These are phyloP conservation scores for Apteryx mantelli DNA, from an alignment of 2,113 vertebrate genomes.

Conservation along the genomic window DNA sequence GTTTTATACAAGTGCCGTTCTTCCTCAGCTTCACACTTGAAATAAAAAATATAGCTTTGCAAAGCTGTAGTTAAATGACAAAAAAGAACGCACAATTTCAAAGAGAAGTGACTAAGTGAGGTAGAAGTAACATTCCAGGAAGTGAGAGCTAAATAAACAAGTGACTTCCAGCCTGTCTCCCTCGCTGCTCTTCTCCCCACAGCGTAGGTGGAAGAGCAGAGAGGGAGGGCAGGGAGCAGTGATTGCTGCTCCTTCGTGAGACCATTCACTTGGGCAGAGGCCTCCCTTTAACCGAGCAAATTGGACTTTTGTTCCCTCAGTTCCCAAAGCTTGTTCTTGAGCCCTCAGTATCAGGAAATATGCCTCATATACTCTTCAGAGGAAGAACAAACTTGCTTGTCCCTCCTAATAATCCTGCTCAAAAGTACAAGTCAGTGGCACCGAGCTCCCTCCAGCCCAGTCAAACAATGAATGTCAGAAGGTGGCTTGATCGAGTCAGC, in stretches of 20 bases:
- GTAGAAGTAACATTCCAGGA: background rate
- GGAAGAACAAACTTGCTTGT: background rate
- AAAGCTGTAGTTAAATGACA: background rate
- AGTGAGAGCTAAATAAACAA: background rate
- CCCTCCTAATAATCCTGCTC: background rate
- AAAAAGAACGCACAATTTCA: background rate
- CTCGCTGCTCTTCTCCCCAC: background rate
- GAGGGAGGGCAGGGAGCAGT: background rate
- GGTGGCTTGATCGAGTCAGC: background rate
- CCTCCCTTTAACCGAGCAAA: background rate
- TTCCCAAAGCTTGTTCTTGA: background rate
- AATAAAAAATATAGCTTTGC: rapidly evolving
- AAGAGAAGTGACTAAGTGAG: rapidly evolving
- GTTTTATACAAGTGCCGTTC: background rate
- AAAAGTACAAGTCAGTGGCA: background rate
- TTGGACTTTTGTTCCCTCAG: background rate
- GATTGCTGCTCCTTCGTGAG: background rate
- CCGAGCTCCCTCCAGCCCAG: background rate
- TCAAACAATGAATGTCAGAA: background rate
- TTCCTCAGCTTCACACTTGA: background rate
- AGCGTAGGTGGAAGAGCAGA: rapidly evolving
- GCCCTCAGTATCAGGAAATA: background rate
- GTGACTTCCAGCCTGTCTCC: background rate
- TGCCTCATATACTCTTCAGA: background rate
- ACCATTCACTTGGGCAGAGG: background rate